These are phyloP conservation scores for Crypturellus undulatus DNA, from an alignment of 2,113 vertebrate species.

Conservation along the genomic window DNA sequence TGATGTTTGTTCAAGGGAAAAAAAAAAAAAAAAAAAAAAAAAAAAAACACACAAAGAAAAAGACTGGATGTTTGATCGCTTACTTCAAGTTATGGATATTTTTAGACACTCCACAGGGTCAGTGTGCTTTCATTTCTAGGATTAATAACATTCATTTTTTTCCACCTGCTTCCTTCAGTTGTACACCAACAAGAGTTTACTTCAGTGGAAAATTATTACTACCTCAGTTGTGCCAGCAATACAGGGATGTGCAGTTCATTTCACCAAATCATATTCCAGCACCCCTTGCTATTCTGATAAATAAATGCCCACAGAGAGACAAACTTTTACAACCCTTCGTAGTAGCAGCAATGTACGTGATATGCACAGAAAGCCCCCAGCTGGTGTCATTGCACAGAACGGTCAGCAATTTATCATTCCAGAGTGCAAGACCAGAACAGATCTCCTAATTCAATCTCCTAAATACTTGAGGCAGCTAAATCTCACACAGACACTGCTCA, in stretches of 20 bases:
- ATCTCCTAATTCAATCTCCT: not conserved
- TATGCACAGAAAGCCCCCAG: accelerated
- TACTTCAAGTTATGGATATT: not conserved
- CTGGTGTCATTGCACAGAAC: not conserved
- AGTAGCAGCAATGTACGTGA: not conserved
- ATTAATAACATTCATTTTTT: not conserved
- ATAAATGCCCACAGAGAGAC: not conserved
- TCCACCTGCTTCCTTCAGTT: not conserved
- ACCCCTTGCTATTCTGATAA: not conserved
- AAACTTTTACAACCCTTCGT: not conserved
- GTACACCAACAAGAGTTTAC: not conserved
- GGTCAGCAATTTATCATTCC: not conserved
- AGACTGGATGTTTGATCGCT: not conserved
- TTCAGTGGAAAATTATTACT: not conserved
- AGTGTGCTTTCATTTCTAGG: not conserved
- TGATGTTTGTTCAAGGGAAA: not conserved
- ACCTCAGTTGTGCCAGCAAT: not conserved
- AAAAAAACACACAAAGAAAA: not conserved
- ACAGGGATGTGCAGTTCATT: not conserved
- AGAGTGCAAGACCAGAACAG: not conserved
- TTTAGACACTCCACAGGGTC: not conserved
- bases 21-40: not conserved
- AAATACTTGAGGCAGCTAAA: not conserved
- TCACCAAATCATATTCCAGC: not conserved
- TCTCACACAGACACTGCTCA: not conserved